Evolutionary conservation across 2,797 vertebrate genomes (phyloP), one percentile per base, ranked within the genome.

Genomic region (Anomalospiza imberbis): DNA sequence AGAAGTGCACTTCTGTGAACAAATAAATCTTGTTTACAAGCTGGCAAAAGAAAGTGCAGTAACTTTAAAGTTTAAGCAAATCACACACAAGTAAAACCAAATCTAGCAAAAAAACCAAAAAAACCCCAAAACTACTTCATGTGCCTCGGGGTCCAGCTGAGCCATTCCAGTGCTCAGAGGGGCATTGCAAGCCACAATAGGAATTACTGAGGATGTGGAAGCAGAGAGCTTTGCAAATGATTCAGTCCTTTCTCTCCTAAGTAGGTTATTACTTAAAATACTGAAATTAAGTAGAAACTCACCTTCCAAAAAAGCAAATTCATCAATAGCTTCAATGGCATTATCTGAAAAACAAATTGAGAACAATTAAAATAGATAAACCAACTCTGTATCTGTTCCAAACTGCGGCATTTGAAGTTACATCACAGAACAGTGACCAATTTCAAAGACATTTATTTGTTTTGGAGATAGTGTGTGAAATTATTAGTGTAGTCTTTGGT

Each of bases 281-380:
- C 0, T 26, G 60, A 88, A 82, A 53, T 13, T 21, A 20, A 63
- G 6, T 5, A 36, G 58, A 72, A 89, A 95, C 98, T 98, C 97
- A 99, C 99, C 99, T 98, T 99, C 99, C 91, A 99, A 98, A 98
- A 99, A 99, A 28, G 99, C 99, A 94, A 99, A 99, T 97, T 99
- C 99, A 93, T 99, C 99, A 73, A 99, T 98, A 85, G 99, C 99
- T 96, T 99, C 99, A 92, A 99, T 99, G 82, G 99, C 99, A 57
- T 99, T 99, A 97, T 99, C 99, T 99, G 98, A 91, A 86, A 96
- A 73, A 94, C 24, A 93, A 83, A 68, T 32, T n/a, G 60, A 61
- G 36, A 92, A 48, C 70, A 87, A 93, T 62, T 60, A 76, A 32
- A 40, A 71, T 4, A 34, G 32, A 86, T 67, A 89, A 93, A 68